A percentile compares a stretch with the other conserved stretches of the same genome.
Conservation (phyloP, 1,140 invertebrate species). For the Aphaenogaster rudis region DNA sequence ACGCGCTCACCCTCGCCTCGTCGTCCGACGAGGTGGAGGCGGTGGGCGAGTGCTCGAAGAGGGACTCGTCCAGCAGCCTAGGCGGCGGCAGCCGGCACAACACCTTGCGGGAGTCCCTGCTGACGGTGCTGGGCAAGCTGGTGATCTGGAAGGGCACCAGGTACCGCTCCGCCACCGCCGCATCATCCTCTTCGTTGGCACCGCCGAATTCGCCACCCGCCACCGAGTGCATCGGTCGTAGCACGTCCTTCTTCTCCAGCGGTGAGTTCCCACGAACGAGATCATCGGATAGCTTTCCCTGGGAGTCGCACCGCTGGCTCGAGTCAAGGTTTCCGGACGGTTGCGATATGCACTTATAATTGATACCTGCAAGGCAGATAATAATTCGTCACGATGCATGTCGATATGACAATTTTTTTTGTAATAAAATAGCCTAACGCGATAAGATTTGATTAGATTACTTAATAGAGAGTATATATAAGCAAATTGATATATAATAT, state of each 20-base stretch:
- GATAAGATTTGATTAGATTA: neutral
- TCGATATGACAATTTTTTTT: neutral
- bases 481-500: neutral
- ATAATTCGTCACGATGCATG: neutral
- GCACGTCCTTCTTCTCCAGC: constrained; percentile 89
- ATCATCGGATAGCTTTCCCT: neutral
- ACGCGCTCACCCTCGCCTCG: constrained; percentile 79
- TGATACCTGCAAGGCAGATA: neutral
- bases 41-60: constrained; percentile 81
- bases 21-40: constrained; percentile 82
- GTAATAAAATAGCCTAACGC: neutral
- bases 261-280: constrained; percentile 85
- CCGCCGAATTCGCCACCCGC: constrained; percentile 86
- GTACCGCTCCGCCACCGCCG: constrained; percentile 85
- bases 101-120: constrained; percentile 88
- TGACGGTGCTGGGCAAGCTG: constrained; percentile 90
- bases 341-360: neutral
- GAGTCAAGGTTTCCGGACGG: constrained; percentile 10
- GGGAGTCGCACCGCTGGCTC: constrained; percentile 7
- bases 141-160: constrained; percentile 88
- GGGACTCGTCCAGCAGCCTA: constrained; percentile 83
- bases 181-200: constrained; percentile 78
- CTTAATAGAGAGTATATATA: neutral
- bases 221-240: constrained; percentile 88
- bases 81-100: constrained; percentile 83